Evolutionary conservation across 2,888 invertebrate species (phyloP).

Genomic region (Caenorhabditis sulstoni): DNA sequence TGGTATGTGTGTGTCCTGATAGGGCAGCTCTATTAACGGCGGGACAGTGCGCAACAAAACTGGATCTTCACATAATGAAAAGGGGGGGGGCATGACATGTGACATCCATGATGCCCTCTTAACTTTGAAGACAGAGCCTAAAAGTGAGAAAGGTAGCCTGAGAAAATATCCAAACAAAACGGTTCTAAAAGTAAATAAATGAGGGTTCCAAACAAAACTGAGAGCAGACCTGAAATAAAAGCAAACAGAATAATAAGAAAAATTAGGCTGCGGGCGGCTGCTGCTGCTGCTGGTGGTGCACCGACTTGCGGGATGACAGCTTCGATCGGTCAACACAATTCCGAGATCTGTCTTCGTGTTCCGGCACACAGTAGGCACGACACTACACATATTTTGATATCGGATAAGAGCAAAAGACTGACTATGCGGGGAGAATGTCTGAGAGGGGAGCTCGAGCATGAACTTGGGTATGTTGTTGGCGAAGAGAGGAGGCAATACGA

Average conservation of each 20-base stretch:
- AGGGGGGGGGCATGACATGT: neutral
- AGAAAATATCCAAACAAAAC: conserved; percentile 40
- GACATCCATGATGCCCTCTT: neutral
- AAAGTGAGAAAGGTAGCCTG: conserved; percentile 1
- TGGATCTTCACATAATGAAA: conserved; percentile 7
- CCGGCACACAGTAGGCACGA: conserved; percentile 56
- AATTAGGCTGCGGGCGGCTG: conserved; percentile 29
- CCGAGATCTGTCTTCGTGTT: conserved; percentile 56
- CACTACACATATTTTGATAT: conserved; percentile 54
- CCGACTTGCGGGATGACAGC: conserved; percentile 42
- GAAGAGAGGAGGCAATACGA: neutral
- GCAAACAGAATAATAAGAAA: conserved; percentile 56
- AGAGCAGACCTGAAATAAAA: conserved; percentile 50
- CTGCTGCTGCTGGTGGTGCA: conserved; percentile 32
- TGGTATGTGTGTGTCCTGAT: conserved; percentile 28
- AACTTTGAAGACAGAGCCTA: neutral
- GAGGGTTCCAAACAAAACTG: conserved; percentile 41
- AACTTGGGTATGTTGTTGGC: neutral
- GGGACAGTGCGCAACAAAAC: conserved; percentile 5
- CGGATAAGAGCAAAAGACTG: conserved; percentile 59
- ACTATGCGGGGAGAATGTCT: conserved; percentile 38
- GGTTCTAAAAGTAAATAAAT: conserved; percentile 47
- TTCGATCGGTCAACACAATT: conserved; percentile 59
- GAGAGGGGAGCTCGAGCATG: conserved; percentile 19
- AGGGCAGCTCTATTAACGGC: conserved; percentile 35